phyloP scores from a whole-genome alignment of 2,113 vertebrate genomes.

The Patagioenas fasciata region DNA sequence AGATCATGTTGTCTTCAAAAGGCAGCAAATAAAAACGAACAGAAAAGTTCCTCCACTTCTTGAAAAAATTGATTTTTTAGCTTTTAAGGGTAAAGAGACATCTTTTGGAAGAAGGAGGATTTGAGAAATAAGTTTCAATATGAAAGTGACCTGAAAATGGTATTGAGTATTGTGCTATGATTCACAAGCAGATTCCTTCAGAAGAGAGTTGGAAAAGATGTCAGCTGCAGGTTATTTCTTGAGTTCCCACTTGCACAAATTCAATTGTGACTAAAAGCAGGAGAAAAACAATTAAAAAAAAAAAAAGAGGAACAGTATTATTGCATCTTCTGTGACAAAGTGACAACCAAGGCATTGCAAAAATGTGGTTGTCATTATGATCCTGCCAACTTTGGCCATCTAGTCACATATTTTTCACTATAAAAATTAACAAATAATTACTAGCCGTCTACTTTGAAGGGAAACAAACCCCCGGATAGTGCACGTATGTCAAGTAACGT shows the following conservation, averaged over 20 bases:
- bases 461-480: background rate
- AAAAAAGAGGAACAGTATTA: background rate
- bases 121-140: background rate
- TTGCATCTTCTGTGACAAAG: background rate
- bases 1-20: background rate
- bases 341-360: background rate
- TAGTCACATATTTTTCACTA: constrained; percentile 3
- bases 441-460: background rate
- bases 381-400: background rate
- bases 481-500: accelerated
- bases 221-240: background rate
- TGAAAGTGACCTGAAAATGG: background rate
- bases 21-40: background rate
- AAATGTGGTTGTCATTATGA: background rate
- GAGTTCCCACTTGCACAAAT: background rate
- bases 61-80: background rate
- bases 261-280: background rate
- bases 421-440: background rate
- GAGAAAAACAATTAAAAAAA: background rate
- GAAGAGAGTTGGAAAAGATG: background rate
- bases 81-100: background rate
- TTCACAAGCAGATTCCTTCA: background rate
- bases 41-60: background rate
- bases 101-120: background rate
- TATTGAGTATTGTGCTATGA: background rate